Conservation (phyloP, 2,113 vertebrate species). For the Neopipo cinnamomea region DNA sequence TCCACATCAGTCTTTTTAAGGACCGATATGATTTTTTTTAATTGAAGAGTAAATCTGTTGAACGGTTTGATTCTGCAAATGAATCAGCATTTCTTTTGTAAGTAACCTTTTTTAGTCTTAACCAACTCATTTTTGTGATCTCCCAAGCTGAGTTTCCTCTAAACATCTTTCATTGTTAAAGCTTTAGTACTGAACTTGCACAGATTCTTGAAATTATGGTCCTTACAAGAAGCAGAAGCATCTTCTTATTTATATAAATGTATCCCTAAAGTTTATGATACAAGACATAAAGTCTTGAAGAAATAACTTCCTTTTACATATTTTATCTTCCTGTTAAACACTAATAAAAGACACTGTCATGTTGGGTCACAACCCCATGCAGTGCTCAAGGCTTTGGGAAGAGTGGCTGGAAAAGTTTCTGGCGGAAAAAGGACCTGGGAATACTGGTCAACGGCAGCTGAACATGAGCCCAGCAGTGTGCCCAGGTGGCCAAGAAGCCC, state of each 20-base stretch:
- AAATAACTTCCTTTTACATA: background rate
- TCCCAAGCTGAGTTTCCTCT: background rate
- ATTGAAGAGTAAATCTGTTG: background rate
- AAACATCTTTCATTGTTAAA: background rate
- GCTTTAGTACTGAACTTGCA: background rate
- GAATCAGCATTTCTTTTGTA: background rate
- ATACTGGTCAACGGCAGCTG: background rate
- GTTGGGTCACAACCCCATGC: background rate
- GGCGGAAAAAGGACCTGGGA: background rate
- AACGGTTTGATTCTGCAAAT: background rate
- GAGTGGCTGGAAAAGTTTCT: background rate
- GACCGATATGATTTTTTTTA: background rate
- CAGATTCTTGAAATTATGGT: background rate
- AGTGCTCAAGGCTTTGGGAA: background rate
- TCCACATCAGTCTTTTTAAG: background rate
- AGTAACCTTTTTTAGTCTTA: background rate
- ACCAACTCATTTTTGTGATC: background rate
- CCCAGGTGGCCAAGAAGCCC: background rate
- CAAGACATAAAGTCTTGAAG: background rate
- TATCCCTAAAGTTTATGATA: background rate
- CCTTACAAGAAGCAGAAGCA: background rate
- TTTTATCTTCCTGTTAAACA: background rate
- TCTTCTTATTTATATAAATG: background rate
- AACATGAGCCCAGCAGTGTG: background rate
- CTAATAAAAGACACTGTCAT: background rate